Conservation (phyloP, 1,140 invertebrate genomes). For the Scaptomyza montana region DNA sequence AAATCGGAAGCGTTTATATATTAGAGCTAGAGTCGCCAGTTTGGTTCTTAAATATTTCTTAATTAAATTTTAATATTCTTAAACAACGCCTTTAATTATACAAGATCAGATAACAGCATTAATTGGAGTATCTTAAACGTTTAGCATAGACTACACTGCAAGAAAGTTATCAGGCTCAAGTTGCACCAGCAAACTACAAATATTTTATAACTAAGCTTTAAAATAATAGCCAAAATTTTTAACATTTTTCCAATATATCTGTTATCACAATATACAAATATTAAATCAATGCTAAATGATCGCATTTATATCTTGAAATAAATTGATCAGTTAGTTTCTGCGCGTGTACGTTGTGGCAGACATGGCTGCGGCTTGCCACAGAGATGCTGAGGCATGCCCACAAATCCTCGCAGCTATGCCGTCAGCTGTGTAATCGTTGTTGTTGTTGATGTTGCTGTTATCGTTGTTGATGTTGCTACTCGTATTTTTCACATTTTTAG, state of each 20-base stretch:
- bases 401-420: neutral
- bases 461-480: constrained; percentile 18
- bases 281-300: neutral
- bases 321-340: neutral
- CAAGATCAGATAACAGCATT: constrained; percentile 20
- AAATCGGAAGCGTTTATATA: no score
- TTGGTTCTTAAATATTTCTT: neutral
- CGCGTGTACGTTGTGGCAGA: constrained; percentile 17
- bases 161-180: neutral
- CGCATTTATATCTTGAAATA: neutral
- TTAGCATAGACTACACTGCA: neutral
- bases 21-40: no score
- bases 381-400: constrained; percentile 25
- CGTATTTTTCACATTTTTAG: constrained; percentile 79
- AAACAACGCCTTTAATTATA: constrained; percentile 21
- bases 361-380: constrained; percentile 9
- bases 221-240: no score
- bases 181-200: no score
- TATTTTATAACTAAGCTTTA: no score
- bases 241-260: no score
- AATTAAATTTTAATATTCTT: constrained; percentile 21
- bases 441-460: neutral
- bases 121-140: constrained; percentile 3
- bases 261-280: no score
- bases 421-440: constrained; percentile 2